phyloP scores from a whole-genome alignment of 2,888 invertebrate genomes.

The Dascillus cervinus region DNA sequence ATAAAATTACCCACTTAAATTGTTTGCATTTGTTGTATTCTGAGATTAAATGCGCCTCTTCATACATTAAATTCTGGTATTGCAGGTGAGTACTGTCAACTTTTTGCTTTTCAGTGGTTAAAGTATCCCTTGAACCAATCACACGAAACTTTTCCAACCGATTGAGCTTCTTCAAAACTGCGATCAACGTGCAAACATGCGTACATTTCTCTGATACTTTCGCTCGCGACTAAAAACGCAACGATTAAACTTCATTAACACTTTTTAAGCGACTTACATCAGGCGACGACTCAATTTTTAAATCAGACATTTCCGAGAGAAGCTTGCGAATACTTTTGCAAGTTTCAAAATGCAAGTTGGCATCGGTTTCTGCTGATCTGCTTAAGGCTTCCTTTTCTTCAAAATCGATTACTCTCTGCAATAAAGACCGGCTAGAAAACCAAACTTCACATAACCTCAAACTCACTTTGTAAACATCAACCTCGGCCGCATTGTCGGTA shows the following conservation, averaged over 20 bases:
- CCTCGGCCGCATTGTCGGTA: conserved; percentile 43
- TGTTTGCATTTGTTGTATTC: conserved; percentile 93
- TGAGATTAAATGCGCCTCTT: conserved; percentile 86
- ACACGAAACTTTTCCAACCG: conserved; percentile 83
- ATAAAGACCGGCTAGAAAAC: no score
- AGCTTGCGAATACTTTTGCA: conserved; percentile 63
- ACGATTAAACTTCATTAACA: conserved; percentile 7
- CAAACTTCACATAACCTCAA: conserved; percentile 6
- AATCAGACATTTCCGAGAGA: conserved; percentile 59
- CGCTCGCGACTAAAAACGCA: conserved; percentile 44
- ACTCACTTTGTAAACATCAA: conserved; percentile 54
- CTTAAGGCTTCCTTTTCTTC: conserved; percentile 67
- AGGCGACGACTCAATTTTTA: conserved; percentile 52
- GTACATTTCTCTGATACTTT: conserved; percentile 61
- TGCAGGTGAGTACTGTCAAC: conserved; percentile 87
- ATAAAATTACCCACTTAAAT: conserved; percentile 59
- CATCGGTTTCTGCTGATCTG: conserved; percentile 60
- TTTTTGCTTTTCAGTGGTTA: conserved; percentile 76
- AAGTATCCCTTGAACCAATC: conserved; percentile 70
- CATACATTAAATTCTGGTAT: conserved; percentile 88
- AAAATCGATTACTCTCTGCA: conserved; percentile 58
- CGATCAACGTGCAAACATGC: conserved; percentile 67
- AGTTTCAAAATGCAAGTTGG: conserved; percentile 56
- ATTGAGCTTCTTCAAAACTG: conserved; percentile 84
- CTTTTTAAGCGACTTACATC: conserved; percentile 42